Conservation (phyloP, 2,888 invertebrate genomes). For the Diabrotica balteata region DNA sequence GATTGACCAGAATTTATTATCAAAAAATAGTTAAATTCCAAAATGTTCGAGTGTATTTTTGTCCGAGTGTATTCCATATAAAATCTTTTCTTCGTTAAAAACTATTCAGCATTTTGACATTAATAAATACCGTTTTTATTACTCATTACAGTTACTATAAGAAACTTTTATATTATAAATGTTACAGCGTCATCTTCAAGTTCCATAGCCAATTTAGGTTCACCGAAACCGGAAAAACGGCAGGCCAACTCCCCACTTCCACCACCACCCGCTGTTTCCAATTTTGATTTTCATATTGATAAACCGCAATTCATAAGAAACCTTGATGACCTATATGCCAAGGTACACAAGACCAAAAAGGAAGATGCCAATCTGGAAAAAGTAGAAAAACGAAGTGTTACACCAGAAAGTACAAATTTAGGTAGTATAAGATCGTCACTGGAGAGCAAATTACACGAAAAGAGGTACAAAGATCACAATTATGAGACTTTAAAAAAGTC, state of each 20-base stretch:
- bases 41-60: too few species aligned
- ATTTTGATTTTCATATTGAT: constrained; percentile 59
- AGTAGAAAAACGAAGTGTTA: constrained; percentile 28
- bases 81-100: too few species aligned
- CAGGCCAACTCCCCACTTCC: constrained; percentile 89
- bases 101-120: too few species aligned
- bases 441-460: constrained; percentile 32
- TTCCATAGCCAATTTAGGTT: constrained; percentile 68
- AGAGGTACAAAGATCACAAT: constrained; percentile 60
- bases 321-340: constrained; percentile 90
- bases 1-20: too few species aligned
- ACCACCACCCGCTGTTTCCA: constrained; percentile 71
- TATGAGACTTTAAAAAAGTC: constrained; percentile 68
- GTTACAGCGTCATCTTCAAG: constrained; percentile 72
- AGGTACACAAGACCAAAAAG: constrained; percentile 74
- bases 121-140: too few species aligned
- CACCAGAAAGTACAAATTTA: constrained; percentile 26
- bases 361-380: constrained; percentile 38
- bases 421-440: constrained; percentile 21
- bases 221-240: constrained; percentile 88
- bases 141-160: too few species aligned
- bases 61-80: too few species aligned
- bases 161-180: too few species aligned
- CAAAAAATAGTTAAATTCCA: too few species aligned
- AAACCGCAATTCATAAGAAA: constrained; percentile 61